phyloP scores from a whole-genome alignment of 2,797 vertebrate species.

The Lithobates sylvaticus region DNA sequence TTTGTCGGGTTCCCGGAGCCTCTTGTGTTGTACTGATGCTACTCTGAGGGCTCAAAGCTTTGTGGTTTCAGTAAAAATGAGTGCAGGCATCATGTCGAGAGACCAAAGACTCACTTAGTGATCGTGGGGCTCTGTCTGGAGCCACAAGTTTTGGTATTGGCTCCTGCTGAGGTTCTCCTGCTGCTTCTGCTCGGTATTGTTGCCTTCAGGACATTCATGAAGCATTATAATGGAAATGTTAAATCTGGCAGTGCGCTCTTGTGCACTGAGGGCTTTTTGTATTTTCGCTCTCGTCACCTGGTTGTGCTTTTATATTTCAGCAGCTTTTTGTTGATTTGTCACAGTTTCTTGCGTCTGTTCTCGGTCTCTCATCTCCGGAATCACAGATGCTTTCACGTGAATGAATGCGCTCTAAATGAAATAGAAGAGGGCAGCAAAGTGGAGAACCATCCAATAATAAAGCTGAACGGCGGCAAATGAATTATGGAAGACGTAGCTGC shows the following conservation, averaged over 20 bases:
- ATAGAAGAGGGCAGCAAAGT: slow-evolving; percentile 67
- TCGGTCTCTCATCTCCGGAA: slow-evolving; percentile 39
- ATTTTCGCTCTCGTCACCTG: slow-evolving; percentile 24
- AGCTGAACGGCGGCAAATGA: slow-evolving; percentile 74
- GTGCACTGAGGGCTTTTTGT: background rate
- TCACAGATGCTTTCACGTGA: slow-evolving; percentile 57
- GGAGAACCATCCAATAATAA: slow-evolving; percentile 75
- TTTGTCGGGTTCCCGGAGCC: no score
- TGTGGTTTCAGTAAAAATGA: no score
- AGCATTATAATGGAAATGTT: background rate
- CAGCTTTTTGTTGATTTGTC: slow-evolving; percentile 40
- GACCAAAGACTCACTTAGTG: no score
- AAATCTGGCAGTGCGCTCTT: no score
- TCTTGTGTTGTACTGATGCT: no score
- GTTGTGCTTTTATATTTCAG: slow-evolving; percentile 9
- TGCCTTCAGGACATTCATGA: no score
- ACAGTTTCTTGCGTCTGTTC: slow-evolving; percentile 36
- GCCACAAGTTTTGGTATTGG: no score
- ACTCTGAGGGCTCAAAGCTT: no score
- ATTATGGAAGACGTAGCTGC: slow-evolving; percentile 67
- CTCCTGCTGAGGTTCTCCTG: no score
- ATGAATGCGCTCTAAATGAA: slow-evolving; percentile 69
- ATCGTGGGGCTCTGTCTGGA: no score
- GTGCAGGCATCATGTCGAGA: no score
- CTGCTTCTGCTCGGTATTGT: no score